phyloP scores from a whole-genome alignment of 2,888 invertebrate species.

The Xylota sylvarum region DNA sequence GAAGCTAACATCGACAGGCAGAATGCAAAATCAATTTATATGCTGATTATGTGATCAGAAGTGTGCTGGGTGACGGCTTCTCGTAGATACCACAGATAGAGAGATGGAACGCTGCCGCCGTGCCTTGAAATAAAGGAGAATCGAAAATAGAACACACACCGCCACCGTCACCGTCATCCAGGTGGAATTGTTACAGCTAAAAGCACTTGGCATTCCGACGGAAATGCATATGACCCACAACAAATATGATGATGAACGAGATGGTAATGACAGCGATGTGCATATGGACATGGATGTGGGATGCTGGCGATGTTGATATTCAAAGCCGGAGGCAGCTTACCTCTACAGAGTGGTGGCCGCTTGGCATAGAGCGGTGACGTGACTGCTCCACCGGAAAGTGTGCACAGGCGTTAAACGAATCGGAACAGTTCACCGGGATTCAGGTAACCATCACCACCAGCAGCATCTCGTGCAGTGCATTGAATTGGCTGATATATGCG shows the following conservation, averaged over 20 bases:
- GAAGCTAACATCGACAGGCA: conserved; percentile 32
- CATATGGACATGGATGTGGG: not conserved
- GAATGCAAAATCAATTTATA: conserved; percentile 70
- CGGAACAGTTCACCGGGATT: conserved; percentile 66
- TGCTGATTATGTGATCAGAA: conserved; percentile 70
- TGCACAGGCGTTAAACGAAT: conserved; percentile 67
- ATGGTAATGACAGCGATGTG: conserved; percentile 22
- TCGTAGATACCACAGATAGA: conserved; percentile 13
- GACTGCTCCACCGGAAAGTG: conserved; percentile 52
- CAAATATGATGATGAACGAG: conserved; percentile 41
- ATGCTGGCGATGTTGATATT: conserved; percentile 47
- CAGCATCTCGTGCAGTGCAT: conserved; percentile 52
- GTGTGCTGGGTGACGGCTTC: conserved; percentile 9
- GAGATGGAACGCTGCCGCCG: conserved; percentile 20
- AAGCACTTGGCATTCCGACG: conserved; percentile 36
- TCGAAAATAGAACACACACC: conserved; percentile 23
- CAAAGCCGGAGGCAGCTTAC: conserved; percentile 41
- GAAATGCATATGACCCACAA: conserved; percentile 60
- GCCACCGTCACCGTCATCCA: conserved; percentile 6
- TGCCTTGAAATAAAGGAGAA: conserved; percentile 39
- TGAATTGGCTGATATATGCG: conserved; percentile 32
- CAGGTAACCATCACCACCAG: conserved; percentile 57
- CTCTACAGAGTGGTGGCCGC: conserved; percentile 22
- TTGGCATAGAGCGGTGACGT: conserved; percentile 19
- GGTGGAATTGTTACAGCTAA: conserved; percentile 19